phyloP scores from a whole-genome alignment of 2,888 invertebrate species.

The Calliphora vomitoria region DNA sequence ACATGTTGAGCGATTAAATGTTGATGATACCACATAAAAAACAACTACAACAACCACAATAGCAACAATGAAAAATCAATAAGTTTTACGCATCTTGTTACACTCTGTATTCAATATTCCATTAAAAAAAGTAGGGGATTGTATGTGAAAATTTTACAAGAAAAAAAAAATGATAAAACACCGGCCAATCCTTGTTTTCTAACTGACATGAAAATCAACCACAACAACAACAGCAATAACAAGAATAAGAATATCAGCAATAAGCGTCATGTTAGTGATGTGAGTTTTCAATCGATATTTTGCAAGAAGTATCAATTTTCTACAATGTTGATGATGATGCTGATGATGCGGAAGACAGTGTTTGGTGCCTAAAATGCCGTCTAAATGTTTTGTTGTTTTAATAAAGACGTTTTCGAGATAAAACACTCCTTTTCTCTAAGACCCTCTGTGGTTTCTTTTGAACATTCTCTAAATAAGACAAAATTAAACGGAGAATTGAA shows the following conservation, averaged over 20 bases:
- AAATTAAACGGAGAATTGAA: slow-evolving; percentile 19
- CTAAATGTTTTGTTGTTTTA: slow-evolving; percentile 83
- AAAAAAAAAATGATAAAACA: background rate
- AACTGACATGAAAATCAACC: slow-evolving; percentile 32
- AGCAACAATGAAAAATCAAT: slow-evolving; percentile 81
- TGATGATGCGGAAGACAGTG: slow-evolving; percentile 71
- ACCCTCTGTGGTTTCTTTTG: slow-evolving; percentile 34
- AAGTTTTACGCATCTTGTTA: slow-evolving; percentile 83
- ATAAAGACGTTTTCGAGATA: slow-evolving; percentile 80
- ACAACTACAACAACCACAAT: background rate
- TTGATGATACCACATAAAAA: slow-evolving; percentile 77
- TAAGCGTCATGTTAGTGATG: slow-evolving; percentile 74
- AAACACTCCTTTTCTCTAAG: slow-evolving; percentile 68
- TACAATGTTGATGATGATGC: slow-evolving; percentile 53
- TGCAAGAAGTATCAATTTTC: slow-evolving; percentile 73
- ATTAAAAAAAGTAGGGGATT: slow-evolving; percentile 8
- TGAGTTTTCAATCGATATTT: slow-evolving; percentile 75
- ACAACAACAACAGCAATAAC: slow-evolving; percentile 31
- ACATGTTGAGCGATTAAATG: slow-evolving; percentile 81
- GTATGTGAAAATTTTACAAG: slow-evolving; percentile 29
- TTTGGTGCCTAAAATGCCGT: slow-evolving; percentile 79
- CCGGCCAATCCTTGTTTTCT: slow-evolving; percentile 46
- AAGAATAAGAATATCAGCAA: slow-evolving; percentile 67
- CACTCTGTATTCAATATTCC: slow-evolving; percentile 61
- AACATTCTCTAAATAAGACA: background rate